Conservation (phyloP, 2,797 vertebrate species). For the Hippoglossus hippoglossus region DNA sequence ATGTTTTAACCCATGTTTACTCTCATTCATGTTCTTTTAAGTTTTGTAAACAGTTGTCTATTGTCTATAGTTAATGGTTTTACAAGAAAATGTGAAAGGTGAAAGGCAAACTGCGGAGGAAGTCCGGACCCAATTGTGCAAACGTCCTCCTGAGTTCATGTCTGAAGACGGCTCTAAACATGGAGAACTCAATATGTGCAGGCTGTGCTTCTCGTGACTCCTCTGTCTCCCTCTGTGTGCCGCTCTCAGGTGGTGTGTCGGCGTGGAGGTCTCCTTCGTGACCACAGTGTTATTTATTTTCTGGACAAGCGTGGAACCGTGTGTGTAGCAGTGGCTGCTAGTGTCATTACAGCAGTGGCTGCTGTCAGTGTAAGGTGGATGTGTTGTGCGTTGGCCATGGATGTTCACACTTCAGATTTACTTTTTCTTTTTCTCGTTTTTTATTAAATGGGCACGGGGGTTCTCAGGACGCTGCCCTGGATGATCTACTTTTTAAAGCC, state of each 20-base stretch:
- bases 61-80: too few species aligned
- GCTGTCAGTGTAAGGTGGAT: slow-evolving; percentile 58
- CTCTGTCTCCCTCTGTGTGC: slow-evolving; percentile 19
- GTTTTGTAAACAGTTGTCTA: too few species aligned
- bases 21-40: too few species aligned
- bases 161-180: too few species aligned
- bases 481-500: slow-evolving; percentile 59
- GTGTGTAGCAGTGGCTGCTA: slow-evolving; percentile 78
- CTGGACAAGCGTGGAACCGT: slow-evolving; percentile 81
- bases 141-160: too few species aligned
- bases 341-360: slow-evolving; percentile 58
- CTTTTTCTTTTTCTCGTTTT: slow-evolving; percentile 71
- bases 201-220: neutral
- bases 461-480: slow-evolving; percentile 84
- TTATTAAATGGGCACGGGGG: slow-evolving; percentile 17
- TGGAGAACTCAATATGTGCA: neutral
- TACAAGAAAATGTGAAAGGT: too few species aligned
- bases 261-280: slow-evolving; percentile 84
- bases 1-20: too few species aligned
- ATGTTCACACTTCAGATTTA: slow-evolving; percentile 50
- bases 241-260: slow-evolving; percentile 83
- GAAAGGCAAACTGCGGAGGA: too few species aligned
- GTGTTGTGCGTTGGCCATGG: slow-evolving; percentile 50
- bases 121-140: too few species aligned
- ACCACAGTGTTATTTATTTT: slow-evolving; percentile 89